Evolutionary conservation across 1,140 invertebrate genomes (phyloP).

Genomic region (Drosophila kepulauana): DNA sequence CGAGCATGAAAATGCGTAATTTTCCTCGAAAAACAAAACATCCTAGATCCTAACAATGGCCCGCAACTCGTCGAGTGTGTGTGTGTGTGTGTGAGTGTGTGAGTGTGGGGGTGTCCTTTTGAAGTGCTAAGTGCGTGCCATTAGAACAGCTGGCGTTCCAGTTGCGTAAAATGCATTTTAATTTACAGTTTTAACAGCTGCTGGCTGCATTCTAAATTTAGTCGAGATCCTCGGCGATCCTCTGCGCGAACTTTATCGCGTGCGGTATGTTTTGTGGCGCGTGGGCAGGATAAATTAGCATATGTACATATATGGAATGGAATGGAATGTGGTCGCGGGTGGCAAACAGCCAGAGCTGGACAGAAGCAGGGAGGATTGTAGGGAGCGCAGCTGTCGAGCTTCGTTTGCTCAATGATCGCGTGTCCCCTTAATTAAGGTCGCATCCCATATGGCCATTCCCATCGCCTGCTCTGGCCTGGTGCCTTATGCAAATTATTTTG

Average conservation of each 20-base stretch:
- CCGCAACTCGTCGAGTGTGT: background rate
- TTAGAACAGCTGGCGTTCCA: slow-evolving; percentile 75
- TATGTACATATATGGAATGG: slow-evolving; percentile 17
- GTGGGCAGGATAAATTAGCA: slow-evolving; percentile 72
- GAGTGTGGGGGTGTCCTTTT: slow-evolving; percentile 71
- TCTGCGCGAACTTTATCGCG: slow-evolving; percentile 61
- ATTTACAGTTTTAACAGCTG: slow-evolving; percentile 79
- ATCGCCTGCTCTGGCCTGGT: background rate
- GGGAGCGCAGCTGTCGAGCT: slow-evolving; percentile 35
- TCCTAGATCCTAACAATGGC: slow-evolving; percentile 36
- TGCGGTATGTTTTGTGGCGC: slow-evolving; percentile 69
- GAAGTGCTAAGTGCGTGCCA: slow-evolving; percentile 75
- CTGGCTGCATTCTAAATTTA: slow-evolving; percentile 68
- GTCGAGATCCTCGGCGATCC: slow-evolving; percentile 49
- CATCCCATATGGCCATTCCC: slow-evolving; percentile 67
- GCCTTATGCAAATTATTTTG: slow-evolving; percentile 67
- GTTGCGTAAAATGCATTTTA: slow-evolving; percentile 84
- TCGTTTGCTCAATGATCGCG: slow-evolving; percentile 42
- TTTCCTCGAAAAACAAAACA: slow-evolving; percentile 67
- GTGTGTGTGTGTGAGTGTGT: slow-evolving; percentile 12
- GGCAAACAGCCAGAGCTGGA: background rate
- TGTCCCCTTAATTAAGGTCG: slow-evolving; percentile 59
- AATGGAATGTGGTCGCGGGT: no score
- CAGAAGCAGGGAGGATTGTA: background rate
- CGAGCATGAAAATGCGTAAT: slow-evolving; percentile 80